Conservation (phyloP, 2,888 invertebrate species). For the Octonoba sinensis region DNA sequence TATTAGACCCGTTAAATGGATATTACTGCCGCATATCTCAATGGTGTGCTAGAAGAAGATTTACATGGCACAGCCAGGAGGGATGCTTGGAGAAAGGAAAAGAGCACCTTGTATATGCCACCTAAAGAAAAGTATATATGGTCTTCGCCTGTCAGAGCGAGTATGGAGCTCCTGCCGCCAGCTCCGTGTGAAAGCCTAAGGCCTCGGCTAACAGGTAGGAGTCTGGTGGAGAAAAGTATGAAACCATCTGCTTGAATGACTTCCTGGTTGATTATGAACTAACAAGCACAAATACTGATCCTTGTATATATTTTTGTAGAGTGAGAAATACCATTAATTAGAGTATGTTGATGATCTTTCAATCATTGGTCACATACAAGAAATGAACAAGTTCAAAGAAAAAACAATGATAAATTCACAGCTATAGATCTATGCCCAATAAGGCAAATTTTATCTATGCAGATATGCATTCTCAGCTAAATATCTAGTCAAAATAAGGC, state of each 20-base stretch:
- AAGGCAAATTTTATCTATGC: neutral
- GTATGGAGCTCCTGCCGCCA: slow-evolving; percentile 20
- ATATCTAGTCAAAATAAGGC: slow-evolving; percentile 1
- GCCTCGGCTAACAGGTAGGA: too few relatives aligned
- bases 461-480: slow-evolving; percentile 5
- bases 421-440: too few relatives aligned
- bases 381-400: slow-evolving; percentile 8
- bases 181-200: too few relatives aligned
- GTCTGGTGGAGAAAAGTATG: neutral
- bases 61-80: slow-evolving; percentile 28
- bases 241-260: slow-evolving; percentile 13
- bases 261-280: slow-evolving; percentile 12
- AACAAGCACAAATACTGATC: too few relatives aligned
- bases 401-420: slow-evolving; percentile 8
- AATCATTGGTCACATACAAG: slow-evolving; percentile 11
- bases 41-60: too few relatives aligned
- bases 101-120: slow-evolving; percentile 8
- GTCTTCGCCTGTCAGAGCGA: slow-evolving; percentile 27
- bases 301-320: slow-evolving; percentile 20
- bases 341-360: slow-evolving; percentile 35
- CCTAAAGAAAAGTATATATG: too few relatives aligned
- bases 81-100: slow-evolving; percentile 10
- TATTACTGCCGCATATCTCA: slow-evolving; percentile 48
- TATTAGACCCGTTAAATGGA: slow-evolving; percentile 26
- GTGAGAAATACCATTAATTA: neutral